Evolutionary conservation across 2,888 invertebrate species (phyloP).

Genomic region (Margaritifera margaritifera): DNA sequence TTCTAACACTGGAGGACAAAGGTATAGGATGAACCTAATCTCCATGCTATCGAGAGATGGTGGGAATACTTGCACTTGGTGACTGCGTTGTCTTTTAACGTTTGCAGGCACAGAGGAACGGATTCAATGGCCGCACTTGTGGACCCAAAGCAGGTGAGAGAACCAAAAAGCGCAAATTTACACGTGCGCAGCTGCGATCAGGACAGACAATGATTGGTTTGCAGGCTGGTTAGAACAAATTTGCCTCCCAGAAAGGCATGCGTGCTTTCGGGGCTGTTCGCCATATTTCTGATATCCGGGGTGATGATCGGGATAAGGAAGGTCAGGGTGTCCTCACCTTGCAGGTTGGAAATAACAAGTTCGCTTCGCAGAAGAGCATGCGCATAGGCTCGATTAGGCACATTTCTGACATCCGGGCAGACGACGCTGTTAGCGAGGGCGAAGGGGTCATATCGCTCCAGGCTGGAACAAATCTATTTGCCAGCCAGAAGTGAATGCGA

Average conservation of each 20-base stretch:
- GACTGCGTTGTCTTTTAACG: background rate
- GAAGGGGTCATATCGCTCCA: slow-evolving; percentile 64
- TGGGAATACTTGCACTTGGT: too few relatives aligned
- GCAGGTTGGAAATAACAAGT: slow-evolving; percentile 68
- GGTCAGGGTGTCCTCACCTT: slow-evolving; percentile 47
- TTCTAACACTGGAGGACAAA: too few relatives aligned
- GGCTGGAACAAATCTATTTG: slow-evolving; percentile 67
- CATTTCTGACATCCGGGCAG: slow-evolving; percentile 68
- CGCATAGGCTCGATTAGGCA: slow-evolving; percentile 61
- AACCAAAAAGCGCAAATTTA: slow-evolving; percentile 54
- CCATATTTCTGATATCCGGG: slow-evolving; percentile 69
- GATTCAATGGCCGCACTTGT: slow-evolving; percentile 65
- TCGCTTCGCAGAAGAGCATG: slow-evolving; percentile 59
- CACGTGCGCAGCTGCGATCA: slow-evolving; percentile 60
- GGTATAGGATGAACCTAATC: too few relatives aligned
- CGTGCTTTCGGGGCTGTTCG: slow-evolving; percentile 52
- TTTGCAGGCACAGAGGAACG: slow-evolving; percentile 66
- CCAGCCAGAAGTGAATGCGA: slow-evolving; percentile 69
- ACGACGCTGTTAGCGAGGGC: slow-evolving; percentile 60
- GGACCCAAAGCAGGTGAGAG: slow-evolving; percentile 62
- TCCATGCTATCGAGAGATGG: too few relatives aligned
- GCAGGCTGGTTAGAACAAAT: slow-evolving; percentile 70
- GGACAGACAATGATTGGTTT: slow-evolving; percentile 61
- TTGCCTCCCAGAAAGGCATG: slow-evolving; percentile 71
- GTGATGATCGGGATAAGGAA: slow-evolving; percentile 56